A percentile compares a stretch with the other conserved stretches of the same genome.
phyloP scores from a whole-genome alignment of 1,140 invertebrate genomes.

The Gryllus bimaculatus region DNA sequence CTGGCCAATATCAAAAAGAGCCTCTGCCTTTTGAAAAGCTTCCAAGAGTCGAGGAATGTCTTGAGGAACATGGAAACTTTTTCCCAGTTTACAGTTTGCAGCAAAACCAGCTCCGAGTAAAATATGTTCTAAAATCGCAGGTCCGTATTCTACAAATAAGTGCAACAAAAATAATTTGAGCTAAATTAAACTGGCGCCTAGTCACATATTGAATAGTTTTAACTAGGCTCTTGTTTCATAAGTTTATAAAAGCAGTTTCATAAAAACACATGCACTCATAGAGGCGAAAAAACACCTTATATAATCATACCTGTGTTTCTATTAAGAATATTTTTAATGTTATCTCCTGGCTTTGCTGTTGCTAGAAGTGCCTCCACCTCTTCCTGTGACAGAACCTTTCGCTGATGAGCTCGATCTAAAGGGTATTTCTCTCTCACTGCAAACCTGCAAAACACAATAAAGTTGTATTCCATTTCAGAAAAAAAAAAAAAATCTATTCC shows the following conservation, averaged over 20 bases:
- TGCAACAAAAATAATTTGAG: not conserved
- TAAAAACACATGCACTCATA: not conserved
- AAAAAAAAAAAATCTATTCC: not conserved
- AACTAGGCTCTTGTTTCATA: no score
- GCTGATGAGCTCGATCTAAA: slow-evolving; percentile 57
- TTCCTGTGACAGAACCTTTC: slow-evolving; percentile 38
- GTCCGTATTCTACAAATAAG: slow-evolving; percentile 64
- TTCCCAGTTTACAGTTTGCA: slow-evolving; percentile 42
- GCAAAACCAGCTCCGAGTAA: slow-evolving; percentile 61
- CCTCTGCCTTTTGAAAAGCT: slow-evolving; percentile 62
- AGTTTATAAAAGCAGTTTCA: not conserved
- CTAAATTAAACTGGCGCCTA: no score
- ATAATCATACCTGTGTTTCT: slow-evolving; percentile 55
- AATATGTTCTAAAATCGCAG: slow-evolving; percentile 82
- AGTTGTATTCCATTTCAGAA: not conserved
- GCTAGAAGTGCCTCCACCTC: slow-evolving; percentile 48
- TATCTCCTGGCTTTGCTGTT: slow-evolving; percentile 59
- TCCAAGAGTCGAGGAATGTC: slow-evolving; percentile 55
- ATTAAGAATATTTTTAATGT: slow-evolving; percentile 77
- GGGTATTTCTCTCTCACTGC: slow-evolving; percentile 88
- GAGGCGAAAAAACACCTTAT: not conserved
- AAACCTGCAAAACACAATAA: slow-evolving; percentile 49
- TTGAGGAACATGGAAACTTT: slow-evolving; percentile 53
- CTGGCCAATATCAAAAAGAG: slow-evolving; percentile 47
- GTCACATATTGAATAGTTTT: no score